Evolutionary conservation across 2,888 invertebrate species (phyloP).

Genomic region (Eurois occulta): DNA sequence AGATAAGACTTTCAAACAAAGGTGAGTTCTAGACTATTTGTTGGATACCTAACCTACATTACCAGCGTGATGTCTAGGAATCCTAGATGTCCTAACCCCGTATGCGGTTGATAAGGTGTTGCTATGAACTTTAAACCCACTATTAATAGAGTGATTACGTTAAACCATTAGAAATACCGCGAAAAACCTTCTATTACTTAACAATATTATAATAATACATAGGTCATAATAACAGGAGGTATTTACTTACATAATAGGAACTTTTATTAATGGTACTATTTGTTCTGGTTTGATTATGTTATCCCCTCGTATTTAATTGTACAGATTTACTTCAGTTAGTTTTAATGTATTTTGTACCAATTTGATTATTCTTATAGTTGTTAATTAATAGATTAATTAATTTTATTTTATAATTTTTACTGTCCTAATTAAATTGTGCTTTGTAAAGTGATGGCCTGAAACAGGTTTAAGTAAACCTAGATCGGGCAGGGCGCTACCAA

Average conservation of each 20-base stretch:
- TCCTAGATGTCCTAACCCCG: slow-evolving; percentile 21
- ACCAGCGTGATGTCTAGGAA: slow-evolving; percentile 14
- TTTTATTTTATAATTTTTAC: too few species aligned
- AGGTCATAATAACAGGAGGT: not conserved
- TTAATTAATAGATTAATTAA: too few species aligned
- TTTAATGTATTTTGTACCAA: too few species aligned
- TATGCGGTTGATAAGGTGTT: slow-evolving; percentile 18
- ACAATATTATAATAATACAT: not conserved
- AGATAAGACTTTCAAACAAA: slow-evolving; percentile 43
- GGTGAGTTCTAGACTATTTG: slow-evolving; percentile 17
- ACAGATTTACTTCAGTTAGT: too few species aligned
- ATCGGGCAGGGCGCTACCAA: too few species aligned
- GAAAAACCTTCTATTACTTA: not conserved
- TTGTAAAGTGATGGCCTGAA: too few species aligned
- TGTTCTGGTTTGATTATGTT: too few species aligned
- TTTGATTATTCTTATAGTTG: too few species aligned
- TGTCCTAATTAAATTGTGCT: too few species aligned
- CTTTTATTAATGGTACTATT: too few species aligned
- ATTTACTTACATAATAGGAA: not conserved
- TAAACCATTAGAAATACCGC: slow-evolving; percentile 19
- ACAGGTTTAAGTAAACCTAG: too few species aligned
- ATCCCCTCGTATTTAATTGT: too few species aligned
- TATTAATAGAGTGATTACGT: slow-evolving; percentile 30
- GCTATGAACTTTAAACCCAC: slow-evolving; percentile 42
- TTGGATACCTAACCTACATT: slow-evolving; percentile 29